Evolutionary conservation across 2,888 invertebrate genomes (phyloP), one percentile per base, ranked within the genome.

Genomic region (Ditula angustiorana): DNA sequence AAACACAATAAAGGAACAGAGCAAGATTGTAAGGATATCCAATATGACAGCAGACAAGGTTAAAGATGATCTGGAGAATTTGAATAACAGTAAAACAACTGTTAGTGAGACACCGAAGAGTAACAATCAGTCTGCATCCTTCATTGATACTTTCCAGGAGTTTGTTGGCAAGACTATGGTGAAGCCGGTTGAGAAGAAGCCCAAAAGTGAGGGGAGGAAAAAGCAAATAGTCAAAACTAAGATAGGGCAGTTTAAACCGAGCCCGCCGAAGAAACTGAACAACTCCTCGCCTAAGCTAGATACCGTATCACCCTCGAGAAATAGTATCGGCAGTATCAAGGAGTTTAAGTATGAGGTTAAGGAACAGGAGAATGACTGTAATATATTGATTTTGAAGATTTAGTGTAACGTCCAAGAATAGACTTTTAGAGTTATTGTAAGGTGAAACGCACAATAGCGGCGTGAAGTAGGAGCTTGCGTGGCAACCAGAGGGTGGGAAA

Each of bases 321-420:
- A 19, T 5, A 57, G 53, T 16, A 50, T 57, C 3, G 64, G 69
- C 0, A 75, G 71, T 53, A 28, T 69, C 0, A 75, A 72, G 16
- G 80, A 82, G 11, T 49, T 83, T 0, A 71, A 84, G 57, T 92
- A 91, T 59, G 88, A 89, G 76, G 85, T 92, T 0, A 82, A 77
- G 37, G 90, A 91, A 70, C 83, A 80, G 35, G 86, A 89, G 11
- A 85, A 87, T 57, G 91, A 87, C 50, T 90, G 87, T 72, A 92
- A 92, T 73, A 91, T 92, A 69, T 69, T 92, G 3, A 79, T 92
- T 53, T 78, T 92, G 37, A 92, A 90, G 66, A 79, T 90, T 24
- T 44, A 10, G n/a, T n/a, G n/a, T n/a, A n/a, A n/a, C n/a, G n/a
- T n/a, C n/a, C n/a, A n/a, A n/a, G n/a, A n/a, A n/a, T n/a, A n/a